phyloP scores from a whole-genome alignment of 2,888 invertebrate genomes.

The Clepsis dumicolana region DNA sequence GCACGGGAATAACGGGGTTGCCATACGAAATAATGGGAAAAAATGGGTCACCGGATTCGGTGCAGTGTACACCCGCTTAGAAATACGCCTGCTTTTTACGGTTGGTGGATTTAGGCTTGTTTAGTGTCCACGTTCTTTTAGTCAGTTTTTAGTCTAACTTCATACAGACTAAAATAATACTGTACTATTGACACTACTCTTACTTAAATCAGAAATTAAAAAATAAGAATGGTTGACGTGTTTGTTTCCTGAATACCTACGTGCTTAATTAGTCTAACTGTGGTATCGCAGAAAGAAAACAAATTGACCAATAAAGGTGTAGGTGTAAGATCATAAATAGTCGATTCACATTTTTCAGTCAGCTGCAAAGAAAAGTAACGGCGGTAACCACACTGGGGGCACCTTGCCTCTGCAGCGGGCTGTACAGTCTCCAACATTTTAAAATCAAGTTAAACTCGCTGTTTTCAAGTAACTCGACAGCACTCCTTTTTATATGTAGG shows the following conservation, averaged over 20 bases:
- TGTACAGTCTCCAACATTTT: background rate
- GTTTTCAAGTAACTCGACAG: conserved; percentile 4
- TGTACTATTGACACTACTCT: no score
- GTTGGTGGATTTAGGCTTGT: background rate
- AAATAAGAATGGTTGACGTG: no score
- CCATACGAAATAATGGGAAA: background rate
- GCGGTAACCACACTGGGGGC: no score
- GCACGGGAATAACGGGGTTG: background rate
- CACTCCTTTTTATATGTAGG: conserved; percentile 9
- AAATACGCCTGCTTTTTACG: background rate
- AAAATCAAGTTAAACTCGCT: background rate
- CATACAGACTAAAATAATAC: no score
- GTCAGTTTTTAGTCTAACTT: background rate
- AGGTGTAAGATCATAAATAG: no score
- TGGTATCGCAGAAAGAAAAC: background rate
- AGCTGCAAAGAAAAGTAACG: no score
- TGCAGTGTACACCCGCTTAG: background rate
- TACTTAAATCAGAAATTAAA: no score
- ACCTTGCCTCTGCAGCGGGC: no score
- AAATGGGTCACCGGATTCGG: background rate
- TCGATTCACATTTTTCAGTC: no score
- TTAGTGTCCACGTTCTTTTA: background rate
- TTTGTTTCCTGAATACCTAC: no score
- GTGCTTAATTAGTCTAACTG: no score
- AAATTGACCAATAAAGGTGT: background rate